Evolutionary conservation across 1,140 invertebrate species (phyloP).

Genomic region (Aphaenogaster ashmeadi): DNA sequence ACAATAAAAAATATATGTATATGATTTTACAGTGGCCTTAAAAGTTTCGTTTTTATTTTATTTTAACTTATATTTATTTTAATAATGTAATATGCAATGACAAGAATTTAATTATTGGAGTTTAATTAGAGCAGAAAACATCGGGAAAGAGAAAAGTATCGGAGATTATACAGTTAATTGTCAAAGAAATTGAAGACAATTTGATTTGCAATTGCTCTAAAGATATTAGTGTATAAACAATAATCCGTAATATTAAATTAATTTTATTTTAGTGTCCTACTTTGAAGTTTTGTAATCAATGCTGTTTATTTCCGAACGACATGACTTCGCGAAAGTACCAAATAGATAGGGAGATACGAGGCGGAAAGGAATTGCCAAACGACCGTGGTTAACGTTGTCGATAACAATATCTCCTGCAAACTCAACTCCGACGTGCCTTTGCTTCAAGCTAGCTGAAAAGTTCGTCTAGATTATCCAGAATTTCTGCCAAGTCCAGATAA

Average conservation of each 20-base stretch:
- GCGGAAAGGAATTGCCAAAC: constrained; percentile 26
- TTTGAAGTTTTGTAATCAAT: constrained; percentile 34
- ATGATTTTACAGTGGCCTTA: neutral
- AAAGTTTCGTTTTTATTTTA: neutral
- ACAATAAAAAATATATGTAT: neutral
- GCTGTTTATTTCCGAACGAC: constrained; percentile 30
- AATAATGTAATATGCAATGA: neutral
- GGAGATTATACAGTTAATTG: neutral
- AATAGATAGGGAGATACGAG: constrained; percentile 34
- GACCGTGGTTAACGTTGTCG: constrained; percentile 43
- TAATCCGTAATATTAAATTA: neutral
- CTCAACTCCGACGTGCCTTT: neutral
- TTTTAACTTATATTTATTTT: neutral
- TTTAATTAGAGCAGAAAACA: neutral
- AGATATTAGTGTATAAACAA: neutral
- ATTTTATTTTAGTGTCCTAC: constrained; percentile 4
- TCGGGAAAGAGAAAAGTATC: neutral
- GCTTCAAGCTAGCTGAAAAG: constrained; percentile 45
- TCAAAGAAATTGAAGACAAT: neutral
- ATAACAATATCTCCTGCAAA: constrained; percentile 45
- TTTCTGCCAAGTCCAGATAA: constrained; percentile 51
- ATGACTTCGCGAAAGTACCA: constrained; percentile 34
- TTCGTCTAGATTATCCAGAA: constrained; percentile 44
- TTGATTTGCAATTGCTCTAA: neutral
- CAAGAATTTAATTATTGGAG: neutral